Evolutionary conservation across 2,888 invertebrate species (phyloP).

Genomic region (Hemaris fuciformis): DNA sequence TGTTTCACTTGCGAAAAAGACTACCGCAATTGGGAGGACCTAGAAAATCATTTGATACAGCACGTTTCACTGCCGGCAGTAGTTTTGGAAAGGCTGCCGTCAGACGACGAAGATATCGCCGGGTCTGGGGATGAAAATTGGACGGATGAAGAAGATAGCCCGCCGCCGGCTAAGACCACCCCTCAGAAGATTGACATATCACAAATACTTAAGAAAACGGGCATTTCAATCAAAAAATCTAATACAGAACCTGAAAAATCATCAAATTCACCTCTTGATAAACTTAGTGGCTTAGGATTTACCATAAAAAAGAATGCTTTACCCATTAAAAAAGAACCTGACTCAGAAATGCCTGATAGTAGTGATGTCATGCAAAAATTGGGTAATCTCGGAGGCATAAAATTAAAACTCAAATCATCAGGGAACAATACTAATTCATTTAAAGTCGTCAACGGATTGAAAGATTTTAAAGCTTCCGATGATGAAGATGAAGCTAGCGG

Average conservation of each 20-base stretch:
- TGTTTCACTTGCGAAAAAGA: constrained; percentile 79
- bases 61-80: constrained; percentile 81
- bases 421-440: constrained; percentile 64
- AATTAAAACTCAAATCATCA: constrained; percentile 72
- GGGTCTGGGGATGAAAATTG: constrained; percentile 70
- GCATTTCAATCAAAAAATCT: constrained; percentile 63
- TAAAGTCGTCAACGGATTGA: constrained; percentile 71
- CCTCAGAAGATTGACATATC: constrained; percentile 73
- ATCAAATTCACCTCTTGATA: constrained; percentile 60
- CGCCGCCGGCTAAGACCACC: constrained; percentile 36
- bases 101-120: constrained; percentile 74
- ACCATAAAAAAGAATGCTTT: constrained; percentile 69
- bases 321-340: constrained; percentile 63
- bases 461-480: constrained; percentile 70
- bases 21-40: constrained; percentile 66
- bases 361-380: constrained; percentile 64
- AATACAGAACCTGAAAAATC: constrained; percentile 39
- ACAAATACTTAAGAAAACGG: constrained; percentile 63
- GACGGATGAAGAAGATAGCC: constrained; percentile 71
- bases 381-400: constrained; percentile 70
- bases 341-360: constrained; percentile 34
- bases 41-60: constrained; percentile 77
- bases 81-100: constrained; percentile 72
- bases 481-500: constrained; percentile 63
- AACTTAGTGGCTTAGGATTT: constrained; percentile 71